Percentiles rank a stretch among this genome's conserved stretches.
These are phyloP conservation scores for Ciconia maguari DNA, from an alignment of 2,113 vertebrate species.

Conservation along the genomic window DNA sequence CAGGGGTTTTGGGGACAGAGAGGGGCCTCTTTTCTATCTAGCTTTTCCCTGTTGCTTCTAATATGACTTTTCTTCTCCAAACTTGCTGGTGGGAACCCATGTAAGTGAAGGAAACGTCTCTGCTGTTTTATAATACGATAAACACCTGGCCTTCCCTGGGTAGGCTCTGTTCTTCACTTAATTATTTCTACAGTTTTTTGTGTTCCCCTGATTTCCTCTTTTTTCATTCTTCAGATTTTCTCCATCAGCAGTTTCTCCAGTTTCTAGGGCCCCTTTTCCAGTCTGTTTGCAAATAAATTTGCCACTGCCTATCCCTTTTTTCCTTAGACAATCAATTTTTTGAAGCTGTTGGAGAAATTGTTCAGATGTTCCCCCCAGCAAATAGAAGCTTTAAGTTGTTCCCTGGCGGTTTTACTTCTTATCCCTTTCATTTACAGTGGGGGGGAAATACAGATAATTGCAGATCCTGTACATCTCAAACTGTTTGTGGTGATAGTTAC, in stretches of 20 bases:
- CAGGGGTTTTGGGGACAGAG: background rate
- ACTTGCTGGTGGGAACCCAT: background rate
- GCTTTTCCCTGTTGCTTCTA: background rate
- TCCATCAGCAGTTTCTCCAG: background rate
- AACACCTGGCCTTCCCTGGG: background rate
- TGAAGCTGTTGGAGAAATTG: background rate
- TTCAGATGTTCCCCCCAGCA: background rate
- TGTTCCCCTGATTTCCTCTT: background rate
- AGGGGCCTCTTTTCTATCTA: background rate
- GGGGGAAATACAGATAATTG: slow-evolving; percentile 18
- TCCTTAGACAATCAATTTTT: background rate
- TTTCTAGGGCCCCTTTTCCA: background rate
- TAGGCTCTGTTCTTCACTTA: background rate
- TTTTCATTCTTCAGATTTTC: background rate
- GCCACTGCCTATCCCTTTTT: background rate
- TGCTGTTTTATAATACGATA: background rate
- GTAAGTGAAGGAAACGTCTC: background rate
- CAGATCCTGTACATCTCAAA: slow-evolving; percentile 15
- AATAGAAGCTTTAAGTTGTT: slow-evolving; percentile 10
- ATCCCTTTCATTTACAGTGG: slow-evolving; percentile 20
- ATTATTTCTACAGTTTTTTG: background rate
- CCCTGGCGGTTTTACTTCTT: background rate
- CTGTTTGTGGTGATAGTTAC: slow-evolving; percentile 37
- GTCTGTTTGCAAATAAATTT: slow-evolving; percentile 22
- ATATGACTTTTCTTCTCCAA: background rate